phyloP scores from a whole-genome alignment of 2,113 vertebrate genomes.

The Ageneiosus marmoratus region DNA sequence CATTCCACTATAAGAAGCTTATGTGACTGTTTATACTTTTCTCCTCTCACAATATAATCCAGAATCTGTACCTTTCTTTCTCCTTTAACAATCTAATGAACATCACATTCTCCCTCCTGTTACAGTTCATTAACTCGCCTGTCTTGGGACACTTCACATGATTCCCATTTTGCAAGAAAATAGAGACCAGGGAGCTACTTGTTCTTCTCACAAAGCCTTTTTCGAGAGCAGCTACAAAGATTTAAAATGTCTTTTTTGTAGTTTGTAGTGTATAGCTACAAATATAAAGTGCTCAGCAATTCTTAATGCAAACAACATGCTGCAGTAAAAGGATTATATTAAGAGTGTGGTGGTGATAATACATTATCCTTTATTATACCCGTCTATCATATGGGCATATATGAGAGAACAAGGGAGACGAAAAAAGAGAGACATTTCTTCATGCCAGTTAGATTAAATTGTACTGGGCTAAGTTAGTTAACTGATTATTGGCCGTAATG shows the following conservation, averaged over 20 bases:
- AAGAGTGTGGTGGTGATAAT: constrained; percentile 22
- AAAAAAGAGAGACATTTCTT: neutral
- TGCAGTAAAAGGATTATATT: constrained; percentile 21
- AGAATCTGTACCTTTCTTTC: neutral
- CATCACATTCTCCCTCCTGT: constrained; percentile 33
- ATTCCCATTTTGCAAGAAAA: constrained; percentile 37
- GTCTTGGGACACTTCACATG: constrained; percentile 38
- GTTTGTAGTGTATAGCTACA: neutral
- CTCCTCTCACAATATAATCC: constrained; percentile 12
- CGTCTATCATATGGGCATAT: neutral
- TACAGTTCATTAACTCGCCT: constrained; percentile 40
- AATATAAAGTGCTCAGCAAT: neutral
- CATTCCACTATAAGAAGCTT: constrained; percentile 19
- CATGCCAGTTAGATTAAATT: neutral
- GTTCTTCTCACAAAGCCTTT: constrained; percentile 2
- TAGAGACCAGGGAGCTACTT: constrained; percentile 7
- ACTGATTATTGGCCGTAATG: constrained; percentile 21
- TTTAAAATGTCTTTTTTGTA: neutral
- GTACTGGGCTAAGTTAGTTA: neutral
- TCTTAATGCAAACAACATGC: constrained; percentile 20
- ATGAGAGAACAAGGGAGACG: neutral
- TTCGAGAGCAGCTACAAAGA: neutral
- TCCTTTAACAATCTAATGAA: constrained; percentile 32
- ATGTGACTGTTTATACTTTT: neutral
- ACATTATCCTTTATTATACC: constrained; percentile 24